Base-by-base conservation (phyloP, 2,888 invertebrate species). In the Anticlea derivata region DNA sequence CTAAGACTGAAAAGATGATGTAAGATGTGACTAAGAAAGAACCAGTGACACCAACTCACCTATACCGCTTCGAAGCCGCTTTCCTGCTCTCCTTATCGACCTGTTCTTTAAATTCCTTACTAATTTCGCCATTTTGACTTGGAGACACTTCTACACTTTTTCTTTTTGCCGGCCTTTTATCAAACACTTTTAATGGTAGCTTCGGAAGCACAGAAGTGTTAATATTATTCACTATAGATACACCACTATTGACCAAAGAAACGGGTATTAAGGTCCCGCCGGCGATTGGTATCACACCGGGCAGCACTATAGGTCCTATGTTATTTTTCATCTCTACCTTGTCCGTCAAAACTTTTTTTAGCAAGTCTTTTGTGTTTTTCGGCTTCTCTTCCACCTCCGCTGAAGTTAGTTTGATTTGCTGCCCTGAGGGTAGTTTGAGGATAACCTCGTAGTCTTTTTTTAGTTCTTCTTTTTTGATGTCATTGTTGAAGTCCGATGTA, bases 391-490 rank as follows among this genome's bases (percentile, higher is more conserved):
- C 35, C 0, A 81, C 83, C 0, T 83, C 83, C 0, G 80, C 77
- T 0, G 81, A 68, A 46, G 79, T 78, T 78, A 88, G 82, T 52
- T 74, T 76, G 0, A 90, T 79, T 43, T 80, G 73, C 30, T 80
- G 86, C 0, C 86, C 88, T 1, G 70, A 82, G 0, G 89, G 89
- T 0, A 88, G 51, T 64, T 82, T 88, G 0, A 89, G 80, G 1
- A 85, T 78, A 0, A 89, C 86, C 68, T 89, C 88, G 20, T 80
- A 84, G 52, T 83, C 79, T 0, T 81, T 76, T 0, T 69, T 71
- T 0, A 23, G 8, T 1, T 57, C 66, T 22, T 49, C 40, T 29
- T 52, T 60, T 3, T 50, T 55, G 2, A 27, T 23, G 29, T 60
- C 55, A 1, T 59, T 27, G 20, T 33, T 31, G 50, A 68, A 63